Base-by-base conservation (phyloP, 2,113 vertebrate genomes). In the Lasiurus borealis region DNA sequence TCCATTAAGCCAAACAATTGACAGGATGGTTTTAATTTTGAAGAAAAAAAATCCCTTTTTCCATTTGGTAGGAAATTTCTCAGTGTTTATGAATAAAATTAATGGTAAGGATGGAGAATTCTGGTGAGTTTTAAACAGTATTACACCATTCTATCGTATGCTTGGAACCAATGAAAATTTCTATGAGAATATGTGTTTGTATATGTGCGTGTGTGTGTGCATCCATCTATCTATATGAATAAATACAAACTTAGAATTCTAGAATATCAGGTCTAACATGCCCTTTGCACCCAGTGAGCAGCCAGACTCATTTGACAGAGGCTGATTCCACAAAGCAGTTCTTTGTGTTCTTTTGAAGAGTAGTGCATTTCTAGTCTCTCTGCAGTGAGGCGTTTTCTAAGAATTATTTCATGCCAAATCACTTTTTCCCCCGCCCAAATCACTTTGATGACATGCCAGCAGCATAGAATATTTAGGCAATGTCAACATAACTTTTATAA, bases 21-120 rank as follows among this genome's bases (percentile, higher is more conserved):
- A n/a, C 46, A 82, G 29, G 57, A 19, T 59, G 71, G 25, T 82
- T 90, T 92, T 36, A 57, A 72, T 71, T 92, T 95, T 57, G 66
- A 66, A 62, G n/a, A 88, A 54, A 54, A 52, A 57, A 90, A 86
- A 59, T 27, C 34, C 8, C 6, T 27, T 71, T 92, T 94, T 52
- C n/a, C 46, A 25, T 72, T 81, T 78, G 19, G 10, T 93, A 72
- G 81, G 85, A 52, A 46, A 76, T 72, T 82, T 90, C n/a, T 89
- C 19, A 16, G 36, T 71, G 44, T 93, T 85, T 92, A 82, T 54
- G 59, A 93, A 76, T 85, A 50, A 78, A 21, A 15, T 84, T 80
- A 62, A 57, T 71, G 34, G 21, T 57, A 64, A 78, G 27, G 23
- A 50, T 54, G 54, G 85, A 87, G 66, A 78, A 88, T 78, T 73